These are phyloP conservation scores for Hemibagrus wyckioides DNA, from an alignment of 2,113 vertebrate species.

Conservation along the genomic window DNA sequence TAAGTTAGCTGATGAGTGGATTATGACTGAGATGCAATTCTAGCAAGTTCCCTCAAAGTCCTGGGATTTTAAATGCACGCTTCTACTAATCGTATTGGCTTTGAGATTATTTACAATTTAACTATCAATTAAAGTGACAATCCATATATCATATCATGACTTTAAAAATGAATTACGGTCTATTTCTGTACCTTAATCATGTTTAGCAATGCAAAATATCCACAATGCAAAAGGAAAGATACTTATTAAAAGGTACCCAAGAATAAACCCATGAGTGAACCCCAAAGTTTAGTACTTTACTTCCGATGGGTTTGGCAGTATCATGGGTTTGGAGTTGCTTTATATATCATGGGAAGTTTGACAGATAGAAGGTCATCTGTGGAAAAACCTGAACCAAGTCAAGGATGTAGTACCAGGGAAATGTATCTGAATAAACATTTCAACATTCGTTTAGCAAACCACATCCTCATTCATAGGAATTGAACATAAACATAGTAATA, in stretches of 20 bases:
- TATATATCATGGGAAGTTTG: neutral
- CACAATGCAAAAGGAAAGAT: neutral
- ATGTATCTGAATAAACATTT: neutral
- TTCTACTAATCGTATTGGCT: neutral
- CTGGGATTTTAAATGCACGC: neutral
- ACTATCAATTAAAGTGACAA: neutral
- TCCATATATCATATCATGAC: no score
- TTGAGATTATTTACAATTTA: neutral
- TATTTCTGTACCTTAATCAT: neutral
- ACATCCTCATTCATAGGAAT: neutral
- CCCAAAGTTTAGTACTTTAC: neutral
- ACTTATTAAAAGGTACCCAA: neutral
- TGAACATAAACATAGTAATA: neutral
- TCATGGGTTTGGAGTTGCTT: neutral
- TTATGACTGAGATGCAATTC: neutral
- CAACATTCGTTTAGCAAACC: neutral
- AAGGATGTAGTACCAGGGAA: neutral
- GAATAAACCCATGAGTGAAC: neutral
- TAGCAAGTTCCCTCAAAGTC: neutral
- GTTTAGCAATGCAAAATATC: no score
- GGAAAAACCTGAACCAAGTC: neutral
- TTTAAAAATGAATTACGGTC: neutral
- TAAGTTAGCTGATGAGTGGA: neutral
- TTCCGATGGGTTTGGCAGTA: neutral
- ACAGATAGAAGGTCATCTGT: neutral